Evolutionary conservation across 2,113 vertebrate species (phyloP), one percentile per base, ranked within the genome.

Genomic region (Cheirogaleus medius): DNA sequence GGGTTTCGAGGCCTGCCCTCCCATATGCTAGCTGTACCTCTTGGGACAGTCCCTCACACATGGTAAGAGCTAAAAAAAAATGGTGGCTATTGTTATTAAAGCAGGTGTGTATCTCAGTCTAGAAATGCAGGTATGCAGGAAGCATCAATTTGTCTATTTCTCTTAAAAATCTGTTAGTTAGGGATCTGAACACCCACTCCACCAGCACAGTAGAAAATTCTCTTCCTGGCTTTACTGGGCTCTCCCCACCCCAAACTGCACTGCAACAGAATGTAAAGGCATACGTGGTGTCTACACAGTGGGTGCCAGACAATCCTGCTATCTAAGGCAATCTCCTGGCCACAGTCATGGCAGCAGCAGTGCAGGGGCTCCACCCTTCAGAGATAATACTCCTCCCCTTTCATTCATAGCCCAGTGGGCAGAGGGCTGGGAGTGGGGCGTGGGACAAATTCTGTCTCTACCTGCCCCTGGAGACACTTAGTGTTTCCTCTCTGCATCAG

Each of bases 1-100:
- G 27, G 20, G 17, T 47, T n/a, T 44, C 1, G 6, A 60, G 12
- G 18, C 34, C 49, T 14, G 5, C n/a, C 76, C 14, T 37, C 8
- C 60, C 37, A 5, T 0, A 0, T 3, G 14, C 11, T 42, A 52
- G 17, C 78, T 37, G 8, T 5, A n/a, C 20, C 37, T 7, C 0
- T 21, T 3, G 3, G 12, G 25, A 32, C 5, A 14, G 69, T 9
- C 27, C 37, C 37, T 83, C 2, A 5, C 1, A 39, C 13, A 2
- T 34, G 27, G 5, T 4, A 34, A 87, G 18, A 56, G 29, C 18
- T 47, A 32, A 10, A 4, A 4, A 49, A 49, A 71, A 91, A 42
- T 20, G 60, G 12, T 34, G 64, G 25, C 5, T n/a, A 37, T 21
- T 23, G 23, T 29, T 64, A 34, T 42, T 37, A 63, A 68, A 44